A percentile compares a stretch with the other conserved stretches of the same genome.
These are phyloP conservation scores for Chloebia gouldiae DNA, from an alignment of 2,113 vertebrate species.

Conservation along the genomic window DNA sequence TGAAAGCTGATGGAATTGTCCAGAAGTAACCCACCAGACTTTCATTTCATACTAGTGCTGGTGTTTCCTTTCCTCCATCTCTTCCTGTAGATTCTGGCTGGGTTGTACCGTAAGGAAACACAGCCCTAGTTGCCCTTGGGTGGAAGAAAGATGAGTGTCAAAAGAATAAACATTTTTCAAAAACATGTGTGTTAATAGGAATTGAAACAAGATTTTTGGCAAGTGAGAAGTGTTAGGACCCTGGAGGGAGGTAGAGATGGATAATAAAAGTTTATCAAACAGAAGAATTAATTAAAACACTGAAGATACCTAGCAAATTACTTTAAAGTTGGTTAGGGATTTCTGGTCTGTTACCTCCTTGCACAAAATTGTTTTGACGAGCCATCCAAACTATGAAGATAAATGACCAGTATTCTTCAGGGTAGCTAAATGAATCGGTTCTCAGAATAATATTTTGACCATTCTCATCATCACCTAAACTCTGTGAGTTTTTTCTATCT, in stretches of 20 bases:
- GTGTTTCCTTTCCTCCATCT: not conserved
- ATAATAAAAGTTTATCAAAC: not conserved
- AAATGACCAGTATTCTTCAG: not conserved
- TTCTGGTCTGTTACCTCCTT: not conserved
- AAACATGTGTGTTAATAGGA: not conserved
- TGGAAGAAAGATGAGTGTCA: not conserved
- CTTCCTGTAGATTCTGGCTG: not conserved
- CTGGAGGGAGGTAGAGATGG: not conserved
- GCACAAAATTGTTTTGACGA: not conserved
- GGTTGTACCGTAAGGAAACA: not conserved
- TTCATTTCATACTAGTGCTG: not conserved
- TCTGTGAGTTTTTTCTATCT: not conserved
- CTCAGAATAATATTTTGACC: not conserved
- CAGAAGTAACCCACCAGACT: not conserved
- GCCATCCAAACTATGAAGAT: not conserved
- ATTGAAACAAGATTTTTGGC: not conserved
- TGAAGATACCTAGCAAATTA: not conserved
- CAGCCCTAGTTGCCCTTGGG: not conserved
- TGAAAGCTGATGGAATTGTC: not conserved
- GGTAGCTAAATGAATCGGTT: not conserved
- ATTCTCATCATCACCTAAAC: not conserved
- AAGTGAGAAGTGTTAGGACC: not conserved
- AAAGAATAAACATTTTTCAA: not conserved
- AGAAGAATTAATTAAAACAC: not conserved
- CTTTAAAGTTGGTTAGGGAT: not conserved